These are phyloP conservation scores for Apostichopus japonicus DNA, from an alignment of 35 echinoderm and acorn worm species.

Conservation along the genomic window DNA sequence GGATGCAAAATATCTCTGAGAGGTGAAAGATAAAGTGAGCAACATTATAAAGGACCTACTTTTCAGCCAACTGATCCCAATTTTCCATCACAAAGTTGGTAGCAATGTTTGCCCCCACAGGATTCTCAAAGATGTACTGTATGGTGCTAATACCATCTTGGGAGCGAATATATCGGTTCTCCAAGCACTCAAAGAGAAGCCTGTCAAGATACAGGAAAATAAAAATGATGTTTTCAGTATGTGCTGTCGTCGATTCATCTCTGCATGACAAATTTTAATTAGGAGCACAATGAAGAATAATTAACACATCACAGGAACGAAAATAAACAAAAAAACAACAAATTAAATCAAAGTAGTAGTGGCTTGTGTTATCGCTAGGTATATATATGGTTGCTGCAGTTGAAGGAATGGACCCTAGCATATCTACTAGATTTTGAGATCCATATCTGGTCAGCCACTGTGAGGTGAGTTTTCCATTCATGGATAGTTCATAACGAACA, in stretches of 20 bases:
- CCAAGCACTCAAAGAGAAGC: slow-evolving; percentile 69
- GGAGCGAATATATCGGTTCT: slow-evolving; percentile 52
- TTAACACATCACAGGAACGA: not conserved
- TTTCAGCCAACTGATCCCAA: slow-evolving; percentile 73
- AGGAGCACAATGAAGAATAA: not conserved
- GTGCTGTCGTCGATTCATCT: no score
- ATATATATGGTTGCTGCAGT: no score
- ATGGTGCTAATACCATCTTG: slow-evolving; percentile 77
- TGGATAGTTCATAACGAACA: no score
- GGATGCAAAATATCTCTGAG: no score
- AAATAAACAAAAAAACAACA: not conserved
- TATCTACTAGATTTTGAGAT: no score
- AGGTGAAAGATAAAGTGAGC: no score
- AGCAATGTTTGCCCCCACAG: slow-evolving; percentile 65
- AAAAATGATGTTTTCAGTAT: not conserved
- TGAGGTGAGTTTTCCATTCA: no score
- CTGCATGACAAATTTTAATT: no score
- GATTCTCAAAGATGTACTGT: slow-evolving; percentile 34
- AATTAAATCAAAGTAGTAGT: not conserved
- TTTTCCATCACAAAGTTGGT: slow-evolving; percentile 77
- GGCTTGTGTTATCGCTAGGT: no score
- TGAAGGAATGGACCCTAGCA: no score
- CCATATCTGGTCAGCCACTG: no score
- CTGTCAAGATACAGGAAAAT: slow-evolving; percentile 48
- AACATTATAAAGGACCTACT: slow-evolving; percentile 43